Conservation (phyloP, 1,140 invertebrate species). For the Condylostylus longicornis region DNA sequence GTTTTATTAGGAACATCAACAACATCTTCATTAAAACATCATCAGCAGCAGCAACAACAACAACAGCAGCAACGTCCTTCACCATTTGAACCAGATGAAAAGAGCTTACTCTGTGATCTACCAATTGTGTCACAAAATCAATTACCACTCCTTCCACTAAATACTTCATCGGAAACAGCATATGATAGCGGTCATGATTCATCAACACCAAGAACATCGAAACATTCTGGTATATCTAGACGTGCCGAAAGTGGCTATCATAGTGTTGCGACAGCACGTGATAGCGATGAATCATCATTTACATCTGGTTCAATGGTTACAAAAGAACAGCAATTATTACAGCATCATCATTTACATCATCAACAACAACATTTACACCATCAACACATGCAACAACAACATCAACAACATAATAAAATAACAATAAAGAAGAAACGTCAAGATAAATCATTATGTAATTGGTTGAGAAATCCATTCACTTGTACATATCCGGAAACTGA, state of each 20-base stretch:
- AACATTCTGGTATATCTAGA: conserved; percentile 56
- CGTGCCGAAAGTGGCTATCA: conserved; percentile 77
- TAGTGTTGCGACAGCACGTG: conserved; percentile 56
- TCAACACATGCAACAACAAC: conserved; percentile 7
- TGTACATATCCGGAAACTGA: conserved; percentile 54
- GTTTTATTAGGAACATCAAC: conserved; percentile 33
- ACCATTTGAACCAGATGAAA: conserved; percentile 18
- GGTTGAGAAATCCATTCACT: conserved; percentile 49
- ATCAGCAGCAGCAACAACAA: conserved; percentile 40
- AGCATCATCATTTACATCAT: neutral
- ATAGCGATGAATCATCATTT: conserved; percentile 71
- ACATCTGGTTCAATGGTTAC: conserved; percentile 60
- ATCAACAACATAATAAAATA: conserved; percentile 11
- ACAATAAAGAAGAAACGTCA: conserved; percentile 40
- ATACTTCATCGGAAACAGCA: conserved; percentile 40
- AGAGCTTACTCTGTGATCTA: conserved; percentile 43
- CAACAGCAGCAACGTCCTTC: conserved; percentile 3
- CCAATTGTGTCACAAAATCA: conserved; percentile 35
- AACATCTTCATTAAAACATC: conserved; percentile 49
- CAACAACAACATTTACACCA: neutral
- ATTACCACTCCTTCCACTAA: conserved; percentile 24
- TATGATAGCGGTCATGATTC: conserved; percentile 69
- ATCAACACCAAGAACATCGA: conserved; percentile 58
- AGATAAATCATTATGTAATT: conserved; percentile 44
- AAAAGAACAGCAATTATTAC: conserved; percentile 37